Evolutionary conservation across 2,888 invertebrate genomes (phyloP), one percentile per base, ranked within the genome.

Genomic region (Graphium colonna): DNA sequence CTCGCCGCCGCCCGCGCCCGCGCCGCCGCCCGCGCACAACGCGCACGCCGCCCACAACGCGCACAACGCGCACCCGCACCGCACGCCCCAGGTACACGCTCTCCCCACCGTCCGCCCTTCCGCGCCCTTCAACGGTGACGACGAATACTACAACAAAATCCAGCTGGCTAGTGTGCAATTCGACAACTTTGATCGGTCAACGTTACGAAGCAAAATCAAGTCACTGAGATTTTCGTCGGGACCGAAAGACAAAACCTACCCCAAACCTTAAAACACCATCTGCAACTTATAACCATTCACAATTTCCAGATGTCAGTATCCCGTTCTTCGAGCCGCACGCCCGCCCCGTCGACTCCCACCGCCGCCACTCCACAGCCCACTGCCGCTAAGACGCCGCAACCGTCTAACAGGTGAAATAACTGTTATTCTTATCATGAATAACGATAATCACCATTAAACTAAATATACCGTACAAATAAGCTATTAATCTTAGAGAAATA

Each of bases 21-120:
- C 71, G 56, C 67, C 67, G 41, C 60, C 73, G 33, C 60, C 71
- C 54, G 69, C 63, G 68, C 36, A 74, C 55, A n/a, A 41, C 57
- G 44, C 61, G 56, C 56, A 58, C 59, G 53, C 82, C 89, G 51
- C 84, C 87, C 45, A 89, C 89, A 48, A 90, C 90, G 60, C 90
- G 52, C 63, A 16, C 55, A 56, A 50, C 60, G 46, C 43, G 57
- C 60, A 54, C 67, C 55, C 69, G 59, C 65, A 26, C 26, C 26
- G 26, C 26, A 26, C 26, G 4, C 3, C 26, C 4, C 26, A 26
- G 26, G 26, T 26, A 26, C 56, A 59, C 13, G 46, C 44, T 49
- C 47, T 3, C 66, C 69, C 5, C 61, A 65, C 51, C 18, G 21
- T 45, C 21, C 51, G 69, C 55, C 42, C 58, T 7, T 10, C 15